These are phyloP conservation scores for Apamea sordens DNA, from an alignment of 2,888 invertebrate genomes.

Conservation along the genomic window DNA sequence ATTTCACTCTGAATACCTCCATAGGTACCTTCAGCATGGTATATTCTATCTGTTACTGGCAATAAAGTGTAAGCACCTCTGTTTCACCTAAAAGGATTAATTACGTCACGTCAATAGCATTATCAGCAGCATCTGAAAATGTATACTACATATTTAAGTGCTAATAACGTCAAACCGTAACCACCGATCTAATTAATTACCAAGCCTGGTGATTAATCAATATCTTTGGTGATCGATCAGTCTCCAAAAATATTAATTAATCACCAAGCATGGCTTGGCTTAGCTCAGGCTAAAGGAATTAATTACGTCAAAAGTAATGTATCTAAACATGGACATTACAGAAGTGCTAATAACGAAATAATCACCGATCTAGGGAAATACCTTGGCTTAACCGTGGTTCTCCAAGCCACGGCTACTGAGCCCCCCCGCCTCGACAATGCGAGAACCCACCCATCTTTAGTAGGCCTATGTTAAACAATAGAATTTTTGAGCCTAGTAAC, in stretches of 20 bases:
- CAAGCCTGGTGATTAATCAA: too few species aligned
- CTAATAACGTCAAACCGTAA: too few species aligned
- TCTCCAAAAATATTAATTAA: too few species aligned
- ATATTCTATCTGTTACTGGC: neutral
- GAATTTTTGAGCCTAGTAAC: neutral
- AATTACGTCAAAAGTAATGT: neutral
- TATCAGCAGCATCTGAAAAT: neutral
- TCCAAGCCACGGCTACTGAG: too few species aligned
- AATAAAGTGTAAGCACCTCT: neutral
- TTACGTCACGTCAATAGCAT: neutral
- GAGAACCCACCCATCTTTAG: neutral
- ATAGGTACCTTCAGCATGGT: neutral
- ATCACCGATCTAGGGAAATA: neutral
- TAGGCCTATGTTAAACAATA: conserved; percentile 19
- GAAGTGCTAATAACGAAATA: neutral
- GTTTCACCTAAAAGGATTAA: neutral
- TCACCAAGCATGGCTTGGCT: too few species aligned
- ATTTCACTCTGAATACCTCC: neutral
- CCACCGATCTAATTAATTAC: too few species aligned
- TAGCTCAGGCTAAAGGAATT: neutral
- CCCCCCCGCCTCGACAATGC: too few species aligned
- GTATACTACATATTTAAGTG: neutral
- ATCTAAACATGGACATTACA: neutral
- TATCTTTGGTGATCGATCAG: neutral
- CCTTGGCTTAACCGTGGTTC: neutral